Percentiles rank a stretch among this genome's conserved stretches.
Evolutionary conservation across 2,797 vertebrate species (phyloP).

Genomic region (Poeciliopsis infans): DNA sequence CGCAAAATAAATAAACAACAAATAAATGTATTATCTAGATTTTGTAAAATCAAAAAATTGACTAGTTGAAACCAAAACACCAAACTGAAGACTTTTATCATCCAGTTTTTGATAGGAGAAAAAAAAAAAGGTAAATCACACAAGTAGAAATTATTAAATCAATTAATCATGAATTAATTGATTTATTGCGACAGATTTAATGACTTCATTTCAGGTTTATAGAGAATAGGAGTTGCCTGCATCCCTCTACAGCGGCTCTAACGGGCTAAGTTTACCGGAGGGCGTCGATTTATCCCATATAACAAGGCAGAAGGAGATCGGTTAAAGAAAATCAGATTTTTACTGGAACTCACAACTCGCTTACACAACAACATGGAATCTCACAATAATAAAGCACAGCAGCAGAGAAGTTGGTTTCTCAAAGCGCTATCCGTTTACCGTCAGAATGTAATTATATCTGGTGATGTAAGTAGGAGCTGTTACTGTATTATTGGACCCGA

Average conservation of each 20-base stretch:
- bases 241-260: constrained; percentile 15
- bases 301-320: not conserved
- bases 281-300: constrained; percentile 13
- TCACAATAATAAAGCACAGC: not conserved
- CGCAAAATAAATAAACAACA: too few relatives aligned
- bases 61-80: too few relatives aligned
- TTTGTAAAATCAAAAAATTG: too few relatives aligned
- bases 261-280: constrained; percentile 17
- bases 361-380: not conserved
- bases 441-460: not conserved
- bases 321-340: not conserved
- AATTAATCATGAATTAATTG: too few relatives aligned
- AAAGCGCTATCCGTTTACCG: not conserved
- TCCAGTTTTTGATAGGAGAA: too few relatives aligned
- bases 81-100: too few relatives aligned
- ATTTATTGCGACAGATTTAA: too few relatives aligned
- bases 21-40: too few relatives aligned
- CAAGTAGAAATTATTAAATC: too few relatives aligned
- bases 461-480: not conserved
- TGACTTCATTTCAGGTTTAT: constrained; percentile 13
- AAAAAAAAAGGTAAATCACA: too few relatives aligned
- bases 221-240: constrained; percentile 30
- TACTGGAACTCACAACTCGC: not conserved
- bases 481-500: not conserved
- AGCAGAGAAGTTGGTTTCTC: not conserved